phyloP scores from a whole-genome alignment of 1,140 invertebrate species.

The Drosophila suzukii region DNA sequence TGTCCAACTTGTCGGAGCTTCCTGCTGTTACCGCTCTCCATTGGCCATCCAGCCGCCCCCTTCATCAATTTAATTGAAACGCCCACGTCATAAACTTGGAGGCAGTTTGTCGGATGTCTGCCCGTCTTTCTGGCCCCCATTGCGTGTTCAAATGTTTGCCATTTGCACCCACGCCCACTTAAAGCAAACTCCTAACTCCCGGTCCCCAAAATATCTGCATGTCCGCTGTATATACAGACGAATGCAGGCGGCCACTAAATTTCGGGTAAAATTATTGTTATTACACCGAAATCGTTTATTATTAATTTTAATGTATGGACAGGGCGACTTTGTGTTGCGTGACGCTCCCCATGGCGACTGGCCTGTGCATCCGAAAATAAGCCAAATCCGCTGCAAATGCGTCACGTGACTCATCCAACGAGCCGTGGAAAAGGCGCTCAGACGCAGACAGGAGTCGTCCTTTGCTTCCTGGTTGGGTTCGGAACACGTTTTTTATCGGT shows the following conservation, averaged over 20 bases:
- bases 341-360: conserved; percentile 53
- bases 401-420: conserved; percentile 73
- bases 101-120: conserved; percentile 53
- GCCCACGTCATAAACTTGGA: conserved; percentile 77
- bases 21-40: conserved; percentile 52
- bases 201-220: conserved; percentile 34
- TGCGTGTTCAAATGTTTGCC: conserved; percentile 80
- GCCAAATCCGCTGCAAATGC: conserved; percentile 64
- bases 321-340: conserved; percentile 51
- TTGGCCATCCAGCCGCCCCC: conserved; percentile 10
- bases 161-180: conserved; percentile 77
- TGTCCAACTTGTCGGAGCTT: conserved; percentile 60
- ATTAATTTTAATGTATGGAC: conserved; percentile 81
- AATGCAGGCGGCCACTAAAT: conserved; percentile 72
- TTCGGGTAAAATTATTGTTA: conserved; percentile 81
- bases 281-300: conserved; percentile 81
- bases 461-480: conserved; percentile 52
- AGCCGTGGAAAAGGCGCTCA: conserved; percentile 1
- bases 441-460: conserved; percentile 40
- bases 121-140: conserved; percentile 48
- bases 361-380: conserved; percentile 64
- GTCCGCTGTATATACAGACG: conserved; percentile 4
- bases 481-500: conserved; percentile 45
- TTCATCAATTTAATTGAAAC: conserved; percentile 78
- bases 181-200: conserved; percentile 51